Percentiles rank a stretch among this genome's conserved stretches.
Evolutionary conservation across 2,888 invertebrate genomes (phyloP).

Genomic region (Reticulitermes lucifugus): DNA sequence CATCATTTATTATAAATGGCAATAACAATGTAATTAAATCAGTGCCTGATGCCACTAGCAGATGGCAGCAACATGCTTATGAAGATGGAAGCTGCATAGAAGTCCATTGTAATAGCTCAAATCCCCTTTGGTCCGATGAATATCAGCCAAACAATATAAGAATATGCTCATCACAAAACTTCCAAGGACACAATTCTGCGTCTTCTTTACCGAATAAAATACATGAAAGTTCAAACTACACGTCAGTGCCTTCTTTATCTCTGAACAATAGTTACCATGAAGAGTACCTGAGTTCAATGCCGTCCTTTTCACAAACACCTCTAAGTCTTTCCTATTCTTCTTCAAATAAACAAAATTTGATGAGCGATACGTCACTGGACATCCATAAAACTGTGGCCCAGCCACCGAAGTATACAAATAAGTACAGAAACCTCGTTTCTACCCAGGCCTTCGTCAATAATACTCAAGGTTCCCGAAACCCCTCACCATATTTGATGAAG

Average conservation of each 20-base stretch:
- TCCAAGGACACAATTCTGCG: constrained; percentile 1
- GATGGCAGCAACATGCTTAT: not conserved
- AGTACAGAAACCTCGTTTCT: not conserved
- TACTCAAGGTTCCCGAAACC: not conserved
- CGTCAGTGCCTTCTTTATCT: constrained; percentile 23
- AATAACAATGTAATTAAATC: constrained; percentile 1
- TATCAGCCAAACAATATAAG: not conserved
- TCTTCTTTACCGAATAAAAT: not conserved
- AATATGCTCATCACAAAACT: constrained; percentile 24
- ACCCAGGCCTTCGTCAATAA: not conserved
- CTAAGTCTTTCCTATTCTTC: not conserved
- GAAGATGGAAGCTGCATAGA: not conserved
- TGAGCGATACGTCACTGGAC: constrained; percentile 7
- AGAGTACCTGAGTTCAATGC: constrained; percentile 7
- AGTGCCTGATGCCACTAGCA: not conserved
- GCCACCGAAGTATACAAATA: constrained; percentile 3
- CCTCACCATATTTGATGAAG: not conserved
- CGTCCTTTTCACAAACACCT: not conserved
- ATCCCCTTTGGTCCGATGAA: not conserved
- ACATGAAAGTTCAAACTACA: not conserved
- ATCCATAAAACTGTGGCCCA: not conserved
- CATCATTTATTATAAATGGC: constrained; percentile 11
- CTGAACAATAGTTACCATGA: constrained; percentile 27
- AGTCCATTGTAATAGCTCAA: not conserved
- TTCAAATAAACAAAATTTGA: not conserved